Evolutionary conservation across 2,888 invertebrate species (phyloP), one percentile per base, ranked within the genome.

Genomic region (Apamea monoglypha): DNA sequence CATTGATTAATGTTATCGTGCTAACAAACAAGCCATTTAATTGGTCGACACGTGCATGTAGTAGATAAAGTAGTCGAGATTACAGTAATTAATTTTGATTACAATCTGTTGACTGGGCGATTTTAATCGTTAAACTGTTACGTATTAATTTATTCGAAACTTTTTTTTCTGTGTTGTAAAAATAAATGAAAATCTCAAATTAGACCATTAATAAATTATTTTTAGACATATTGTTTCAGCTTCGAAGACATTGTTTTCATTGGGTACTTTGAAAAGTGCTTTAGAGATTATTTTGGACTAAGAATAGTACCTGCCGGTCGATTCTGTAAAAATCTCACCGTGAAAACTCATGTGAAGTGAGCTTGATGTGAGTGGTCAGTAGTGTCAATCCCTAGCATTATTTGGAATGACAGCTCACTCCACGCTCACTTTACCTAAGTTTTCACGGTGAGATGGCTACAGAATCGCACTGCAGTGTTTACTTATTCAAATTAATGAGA

Each of bases 81-180:
- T 82, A 81, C 40, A 76, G 78, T 82, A 88, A 88, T 88, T 86
- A 88, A 86, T 88, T 86, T 78, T 66, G 88, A 86, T 88, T 32
- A 68, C 68, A 81, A 88, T 88, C 87, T 76, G 80, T 67, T 79
- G 69, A 80, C 66, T 82, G 72, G 63, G 25, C 10, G 68, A 80
- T 81, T 70, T 70, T 72, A 69, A 79, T 82, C 50, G 70, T 47
- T 69, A 70, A 69, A 75, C 70, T 53, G 73, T 84, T 59, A 74
- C 59, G 14, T 74, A 64, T 71, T 74, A 71, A 84, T 80, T 76
- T 77, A 47, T 47, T 66, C 16, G 32, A 64, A 47, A 50, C 29
- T 47, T 71, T 80, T 71, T 59, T 72, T 69, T 16, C 14, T 16
- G 5, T 25, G 14, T 1, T 16, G 12, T 68, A 10, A 47, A 78